A percentile compares a stretch with the other conserved stretches of the same genome.
Conservation (phyloP, 2,113 vertebrate genomes). For the Blennius ocellaris region DNA sequence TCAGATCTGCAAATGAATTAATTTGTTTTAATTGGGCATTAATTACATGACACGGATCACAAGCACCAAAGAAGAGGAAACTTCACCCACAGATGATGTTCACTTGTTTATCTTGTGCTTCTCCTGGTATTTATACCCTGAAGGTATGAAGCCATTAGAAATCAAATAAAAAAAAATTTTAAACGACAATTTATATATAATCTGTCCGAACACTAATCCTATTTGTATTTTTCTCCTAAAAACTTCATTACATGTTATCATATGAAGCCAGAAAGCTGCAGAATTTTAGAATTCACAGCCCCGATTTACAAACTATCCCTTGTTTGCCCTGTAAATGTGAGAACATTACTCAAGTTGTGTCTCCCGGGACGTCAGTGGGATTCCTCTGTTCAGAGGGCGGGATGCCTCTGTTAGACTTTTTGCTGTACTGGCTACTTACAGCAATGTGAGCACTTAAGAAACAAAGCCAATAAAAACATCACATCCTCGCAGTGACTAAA, state of each 20-base stretch:
- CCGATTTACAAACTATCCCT: conserved; percentile 34
- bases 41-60: conserved; percentile 78
- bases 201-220: background rate
- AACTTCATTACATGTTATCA: conserved; percentile 8
- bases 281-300: conserved; percentile 37
- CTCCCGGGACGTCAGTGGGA: conserved; percentile 63
- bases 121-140: background rate
- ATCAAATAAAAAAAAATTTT: background rate
- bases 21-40: conserved; percentile 69
- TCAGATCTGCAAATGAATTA: conserved; percentile 46
- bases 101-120: conserved; percentile 16
- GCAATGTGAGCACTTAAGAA: conserved; percentile 58
- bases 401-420: conserved; percentile 57
- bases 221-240: background rate
- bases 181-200: background rate
- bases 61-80: conserved; percentile 68
- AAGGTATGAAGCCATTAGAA: background rate
- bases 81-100: conserved; percentile 50
- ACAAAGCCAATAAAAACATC: conserved; percentile 74
- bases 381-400: conserved; percentile 41
- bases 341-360: conserved; percentile 65
- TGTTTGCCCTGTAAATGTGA: conserved; percentile 64
- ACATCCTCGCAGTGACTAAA: conserved; percentile 70
- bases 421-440: conserved; percentile 60
- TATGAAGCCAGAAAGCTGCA: background rate